phyloP scores from a whole-genome alignment of 2,888 invertebrate species.

The Xylophagus ater region DNA sequence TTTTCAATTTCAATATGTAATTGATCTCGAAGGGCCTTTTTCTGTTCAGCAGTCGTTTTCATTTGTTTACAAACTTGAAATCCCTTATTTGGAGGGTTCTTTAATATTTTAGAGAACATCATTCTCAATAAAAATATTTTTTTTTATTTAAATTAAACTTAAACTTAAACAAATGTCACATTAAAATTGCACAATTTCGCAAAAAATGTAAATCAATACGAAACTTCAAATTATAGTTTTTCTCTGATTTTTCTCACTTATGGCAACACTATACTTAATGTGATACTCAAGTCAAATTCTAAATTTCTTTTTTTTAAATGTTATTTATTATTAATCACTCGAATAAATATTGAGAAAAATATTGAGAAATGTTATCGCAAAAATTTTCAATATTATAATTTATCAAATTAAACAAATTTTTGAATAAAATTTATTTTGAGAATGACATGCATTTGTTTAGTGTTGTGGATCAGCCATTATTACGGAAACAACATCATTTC shows the following conservation, averaged over 20 bases:
- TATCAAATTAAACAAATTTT: no score
- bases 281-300: constrained; percentile 1
- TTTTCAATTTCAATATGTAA: no score
- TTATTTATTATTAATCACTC: neutral
- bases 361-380: neutral
- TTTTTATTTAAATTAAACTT: no score
- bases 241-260: constrained; percentile 2
- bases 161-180: no score
- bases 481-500: constrained; percentile 54
- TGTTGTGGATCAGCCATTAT: constrained; percentile 63
- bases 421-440: constrained; percentile 5
- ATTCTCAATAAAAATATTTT: no score
- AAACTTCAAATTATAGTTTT: no score
- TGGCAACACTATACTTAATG: constrained; percentile 7
- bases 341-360: constrained; percentile 1
- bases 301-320: neutral
- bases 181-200: no score
- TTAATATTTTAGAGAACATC: constrained; percentile 12
- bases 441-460: no score
- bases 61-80: constrained; percentile 13
- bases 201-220: no score
- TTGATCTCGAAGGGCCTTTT: no score
- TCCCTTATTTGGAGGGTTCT: constrained; percentile 12
- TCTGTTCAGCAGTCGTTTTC: no score
- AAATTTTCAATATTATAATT: no score